Percentiles rank a stretch among this genome's conserved stretches.
Conservation (phyloP, 2,888 invertebrate species). For the Xylophagus ater region DNA sequence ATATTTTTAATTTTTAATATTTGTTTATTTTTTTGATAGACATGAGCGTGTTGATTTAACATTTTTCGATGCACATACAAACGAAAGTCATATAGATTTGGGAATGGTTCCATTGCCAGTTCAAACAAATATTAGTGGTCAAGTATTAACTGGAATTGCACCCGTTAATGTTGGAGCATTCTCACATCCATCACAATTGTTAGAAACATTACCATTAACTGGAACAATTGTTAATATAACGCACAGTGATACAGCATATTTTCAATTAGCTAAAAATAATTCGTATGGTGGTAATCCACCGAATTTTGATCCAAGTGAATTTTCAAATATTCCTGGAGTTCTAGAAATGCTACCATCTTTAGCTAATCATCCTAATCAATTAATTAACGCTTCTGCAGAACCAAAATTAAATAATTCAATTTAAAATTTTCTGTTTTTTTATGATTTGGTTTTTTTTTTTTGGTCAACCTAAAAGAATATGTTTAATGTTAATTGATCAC, state of each 20-base stretch:
- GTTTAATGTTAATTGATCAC: too few species aligned
- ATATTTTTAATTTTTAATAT: too few species aligned
- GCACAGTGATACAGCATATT: slow-evolving; percentile 36
- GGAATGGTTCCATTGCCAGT: slow-evolving; percentile 45
- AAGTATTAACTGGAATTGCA: slow-evolving; percentile 43
- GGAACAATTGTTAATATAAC: slow-evolving; percentile 39
- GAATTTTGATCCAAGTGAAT: slow-evolving; percentile 24
- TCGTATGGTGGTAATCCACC: slow-evolving; percentile 27
- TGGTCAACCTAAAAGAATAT: too few species aligned
- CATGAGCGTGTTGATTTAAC: slow-evolving; percentile 45
- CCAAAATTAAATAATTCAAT: too few species aligned
- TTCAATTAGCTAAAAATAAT: slow-evolving; percentile 31
- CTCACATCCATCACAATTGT: slow-evolving; percentile 32
- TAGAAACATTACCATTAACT: slow-evolving; percentile 33
- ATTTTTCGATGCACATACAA: slow-evolving; percentile 42
- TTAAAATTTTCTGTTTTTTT: too few species aligned
- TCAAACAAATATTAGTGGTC: slow-evolving; percentile 44
- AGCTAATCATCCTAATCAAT: too few species aligned
- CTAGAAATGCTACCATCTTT: too few species aligned
- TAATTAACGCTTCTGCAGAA: too few species aligned
- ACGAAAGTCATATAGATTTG: slow-evolving; percentile 41
- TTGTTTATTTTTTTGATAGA: slow-evolving; percentile 30
- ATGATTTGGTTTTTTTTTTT: too few species aligned
- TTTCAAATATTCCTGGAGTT: slow-evolving; percentile 27
- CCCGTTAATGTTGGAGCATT: slow-evolving; percentile 41